A percentile compares a stretch with the other conserved stretches of the same genome.
phyloP scores from a whole-genome alignment of 2,113 vertebrate genomes.

The Leptobrachium leishanense region DNA sequence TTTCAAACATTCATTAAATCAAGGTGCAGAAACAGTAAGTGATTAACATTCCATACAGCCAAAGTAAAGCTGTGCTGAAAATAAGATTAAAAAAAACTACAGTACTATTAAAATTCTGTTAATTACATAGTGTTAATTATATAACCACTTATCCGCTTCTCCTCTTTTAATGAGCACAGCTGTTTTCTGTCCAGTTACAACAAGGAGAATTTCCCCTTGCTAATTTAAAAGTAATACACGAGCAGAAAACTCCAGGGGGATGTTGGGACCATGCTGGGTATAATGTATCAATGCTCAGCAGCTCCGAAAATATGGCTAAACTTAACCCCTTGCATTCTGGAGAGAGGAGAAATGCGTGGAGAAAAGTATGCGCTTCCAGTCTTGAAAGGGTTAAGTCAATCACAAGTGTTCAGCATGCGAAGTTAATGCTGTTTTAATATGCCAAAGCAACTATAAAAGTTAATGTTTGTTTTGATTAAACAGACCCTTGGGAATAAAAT shows the following conservation, averaged over 20 bases:
- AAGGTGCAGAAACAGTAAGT: slow-evolving; percentile 1
- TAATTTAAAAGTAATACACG: slow-evolving; percentile 61
- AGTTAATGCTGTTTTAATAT: slow-evolving; percentile 54
- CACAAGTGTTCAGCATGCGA: slow-evolving; percentile 34
- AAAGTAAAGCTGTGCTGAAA: slow-evolving; percentile 26
- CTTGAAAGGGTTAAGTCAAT: slow-evolving; percentile 25
- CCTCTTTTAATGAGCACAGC: slow-evolving; percentile 66
- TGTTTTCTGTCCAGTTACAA: slow-evolving; percentile 65
- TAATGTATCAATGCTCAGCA: slow-evolving; percentile 38
- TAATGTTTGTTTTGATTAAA: slow-evolving; percentile 42
- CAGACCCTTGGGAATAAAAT: slow-evolving; percentile 25
- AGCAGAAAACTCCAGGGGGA: slow-evolving; percentile 58
- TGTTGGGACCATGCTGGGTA: slow-evolving; percentile 48
- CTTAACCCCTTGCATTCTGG: slow-evolving; percentile 29
- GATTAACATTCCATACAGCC: slow-evolving; percentile 39
- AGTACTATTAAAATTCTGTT: slow-evolving; percentile 57
- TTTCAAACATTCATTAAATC: neutral
- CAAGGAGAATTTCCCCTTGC: slow-evolving; percentile 56
- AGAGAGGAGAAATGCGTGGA: neutral
- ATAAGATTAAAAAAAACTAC: slow-evolving; percentile 12
- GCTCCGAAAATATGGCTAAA: slow-evolving; percentile 32
- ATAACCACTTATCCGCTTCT: slow-evolving; percentile 58
- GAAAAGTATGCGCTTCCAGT: slow-evolving; percentile 1
- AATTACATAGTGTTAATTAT: slow-evolving; percentile 64
- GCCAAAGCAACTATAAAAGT: slow-evolving; percentile 24